Evolutionary conservation across 2,113 vertebrate species (phyloP).

Genomic region (Illadopsis cleaveri): DNA sequence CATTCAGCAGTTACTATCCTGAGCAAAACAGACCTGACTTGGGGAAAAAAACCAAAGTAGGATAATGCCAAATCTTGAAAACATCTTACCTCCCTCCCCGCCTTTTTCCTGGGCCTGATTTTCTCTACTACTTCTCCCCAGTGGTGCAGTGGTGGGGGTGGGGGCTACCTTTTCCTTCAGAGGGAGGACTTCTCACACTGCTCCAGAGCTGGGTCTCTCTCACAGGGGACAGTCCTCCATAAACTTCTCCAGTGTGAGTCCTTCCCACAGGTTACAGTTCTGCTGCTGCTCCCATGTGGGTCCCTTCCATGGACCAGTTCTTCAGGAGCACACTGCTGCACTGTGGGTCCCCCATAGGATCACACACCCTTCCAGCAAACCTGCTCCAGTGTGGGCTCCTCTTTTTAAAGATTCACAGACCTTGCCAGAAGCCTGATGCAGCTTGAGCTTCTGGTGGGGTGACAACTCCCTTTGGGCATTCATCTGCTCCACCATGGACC

Average conservation of each 20-base stretch:
- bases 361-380: not conserved
- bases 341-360: no score
- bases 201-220: not conserved
- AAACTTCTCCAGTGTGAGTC: not conserved
- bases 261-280: not conserved
- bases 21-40: not conserved
- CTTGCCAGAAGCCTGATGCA: not conserved
- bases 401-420: no score
- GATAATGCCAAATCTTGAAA: not conserved
- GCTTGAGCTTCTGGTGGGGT: not conserved
- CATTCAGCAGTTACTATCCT: not conserved
- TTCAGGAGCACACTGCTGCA: not conserved
- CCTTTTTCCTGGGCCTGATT: not conserved
- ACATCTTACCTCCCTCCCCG: fast-evolving
- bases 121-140: not conserved
- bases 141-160: not conserved
- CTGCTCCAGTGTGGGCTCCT: not conserved
- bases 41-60: not conserved
- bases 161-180: not conserved
- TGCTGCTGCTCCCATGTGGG: not conserved
- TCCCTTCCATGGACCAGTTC: not conserved
- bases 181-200: not conserved
- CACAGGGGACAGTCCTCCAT: not conserved
- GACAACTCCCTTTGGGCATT: not conserved
- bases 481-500: not conserved